These are phyloP conservation scores for Rhinoderma darwinii DNA, from an alignment of 2,113 vertebrate species.

Conservation along the genomic window DNA sequence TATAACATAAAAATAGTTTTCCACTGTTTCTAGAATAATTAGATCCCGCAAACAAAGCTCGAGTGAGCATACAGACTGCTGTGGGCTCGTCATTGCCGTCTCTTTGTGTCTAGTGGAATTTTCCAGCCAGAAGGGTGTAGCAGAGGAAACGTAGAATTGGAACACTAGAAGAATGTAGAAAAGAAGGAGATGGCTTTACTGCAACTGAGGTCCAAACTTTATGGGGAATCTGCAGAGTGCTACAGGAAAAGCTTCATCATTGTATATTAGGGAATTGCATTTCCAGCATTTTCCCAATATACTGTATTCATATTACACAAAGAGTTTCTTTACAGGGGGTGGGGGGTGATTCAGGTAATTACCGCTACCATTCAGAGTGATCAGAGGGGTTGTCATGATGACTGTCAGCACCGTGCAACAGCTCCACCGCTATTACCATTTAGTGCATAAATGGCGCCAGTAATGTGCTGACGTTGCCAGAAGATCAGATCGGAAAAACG, in stretches of 20 bases:
- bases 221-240: not conserved
- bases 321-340: no score
- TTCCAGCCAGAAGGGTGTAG: slow-evolving; percentile 47
- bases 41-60: not conserved
- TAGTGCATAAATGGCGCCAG: not conserved
- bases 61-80: not conserved
- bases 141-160: not conserved
- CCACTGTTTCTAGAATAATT: not conserved
- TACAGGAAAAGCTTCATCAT: not conserved
- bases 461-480: not conserved
- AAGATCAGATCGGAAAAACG: not conserved
- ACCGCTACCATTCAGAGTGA: no score
- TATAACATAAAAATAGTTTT: not conserved
- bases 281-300: no score
- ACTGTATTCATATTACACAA: no score
- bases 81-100: not conserved
- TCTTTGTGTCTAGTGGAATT: slow-evolving; percentile 42
- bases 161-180: not conserved
- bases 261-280: not conserved
- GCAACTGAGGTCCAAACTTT: not conserved
- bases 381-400: not conserved
- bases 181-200: not conserved
- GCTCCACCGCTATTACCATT: not conserved
- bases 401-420: no score
- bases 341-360: no score